A percentile compares a stretch with the other conserved stretches of the same genome.
phyloP scores from a whole-genome alignment of 2,113 vertebrate genomes.

The Rhineura floridana region DNA sequence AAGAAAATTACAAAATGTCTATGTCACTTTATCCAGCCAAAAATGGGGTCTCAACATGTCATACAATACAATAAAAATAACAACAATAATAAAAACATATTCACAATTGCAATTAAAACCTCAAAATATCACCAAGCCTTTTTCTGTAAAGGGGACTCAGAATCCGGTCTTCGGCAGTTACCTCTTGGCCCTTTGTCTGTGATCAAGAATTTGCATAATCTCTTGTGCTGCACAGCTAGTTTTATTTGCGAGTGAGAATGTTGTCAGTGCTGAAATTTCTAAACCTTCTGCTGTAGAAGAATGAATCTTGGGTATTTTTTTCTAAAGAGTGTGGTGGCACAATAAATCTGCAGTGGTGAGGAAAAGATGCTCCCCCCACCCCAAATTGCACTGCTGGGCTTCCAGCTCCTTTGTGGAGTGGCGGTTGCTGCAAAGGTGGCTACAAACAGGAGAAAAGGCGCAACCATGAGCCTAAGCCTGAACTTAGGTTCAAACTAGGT shows the following conservation, averaged over 20 bases:
- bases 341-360: neutral
- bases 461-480: neutral
- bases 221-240: neutral
- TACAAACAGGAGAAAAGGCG: neutral
- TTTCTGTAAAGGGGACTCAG: neutral
- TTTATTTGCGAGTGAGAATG: neutral
- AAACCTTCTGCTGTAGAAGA: neutral
- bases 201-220: no score
- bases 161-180: neutral
- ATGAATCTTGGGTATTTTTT: neutral
- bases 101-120: neutral
- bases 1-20: no score
- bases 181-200: no score
- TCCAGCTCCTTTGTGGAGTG: neutral
- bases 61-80: neutral
- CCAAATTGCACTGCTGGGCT: no score
- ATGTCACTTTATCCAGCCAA: neutral
- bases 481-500: neutral
- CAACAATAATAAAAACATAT: neutral
- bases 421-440: no score
- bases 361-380: neutral
- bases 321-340: neutral
- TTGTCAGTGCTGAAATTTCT: neutral
- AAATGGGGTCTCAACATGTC: neutral
- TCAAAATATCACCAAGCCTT: neutral